Conservation (phyloP, 2,113 vertebrate genomes). For the Psephotus haematonotus region DNA sequence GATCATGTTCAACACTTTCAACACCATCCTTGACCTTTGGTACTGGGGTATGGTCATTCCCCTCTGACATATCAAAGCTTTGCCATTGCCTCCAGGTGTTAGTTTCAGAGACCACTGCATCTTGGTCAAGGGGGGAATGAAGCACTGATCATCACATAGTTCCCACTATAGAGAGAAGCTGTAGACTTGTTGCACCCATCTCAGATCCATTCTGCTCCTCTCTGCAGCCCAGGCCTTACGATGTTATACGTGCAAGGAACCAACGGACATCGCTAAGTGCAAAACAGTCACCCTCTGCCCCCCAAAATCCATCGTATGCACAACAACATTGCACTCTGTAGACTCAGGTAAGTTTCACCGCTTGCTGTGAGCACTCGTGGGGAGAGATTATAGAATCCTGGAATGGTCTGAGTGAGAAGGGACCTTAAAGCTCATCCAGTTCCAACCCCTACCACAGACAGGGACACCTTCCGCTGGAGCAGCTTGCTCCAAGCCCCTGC, state of each 20-base stretch:
- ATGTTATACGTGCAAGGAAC: constrained; percentile 41
- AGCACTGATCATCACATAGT: background rate
- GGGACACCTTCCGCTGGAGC: rapidly evolving
- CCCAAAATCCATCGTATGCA: background rate
- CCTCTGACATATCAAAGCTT: background rate
- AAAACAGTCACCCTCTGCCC: background rate
- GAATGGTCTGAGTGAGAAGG: background rate
- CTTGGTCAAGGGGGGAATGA: background rate
- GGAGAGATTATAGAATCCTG: background rate
- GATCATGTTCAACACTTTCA: background rate
- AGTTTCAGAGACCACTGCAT: rapidly evolving
- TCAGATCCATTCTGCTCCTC: background rate
- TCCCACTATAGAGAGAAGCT: background rate
- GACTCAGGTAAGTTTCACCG: background rate
- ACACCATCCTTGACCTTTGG: background rate
- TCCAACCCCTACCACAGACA: rapidly evolving
- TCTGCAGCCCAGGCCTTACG: background rate
- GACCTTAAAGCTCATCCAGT: rapidly evolving
- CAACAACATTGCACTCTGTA: background rate
- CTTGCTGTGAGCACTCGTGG: rapidly evolving
- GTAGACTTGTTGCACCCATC: background rate
- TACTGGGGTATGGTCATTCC: rapidly evolving
- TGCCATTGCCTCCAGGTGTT: background rate
- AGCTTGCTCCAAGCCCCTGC: rapidly evolving
- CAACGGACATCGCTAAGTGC: constrained; percentile 3